Percentiles rank a stretch among this genome's conserved stretches.
phyloP scores from a whole-genome alignment of 2,888 invertebrate species.

The Leptinotarsa tumamoca region DNA sequence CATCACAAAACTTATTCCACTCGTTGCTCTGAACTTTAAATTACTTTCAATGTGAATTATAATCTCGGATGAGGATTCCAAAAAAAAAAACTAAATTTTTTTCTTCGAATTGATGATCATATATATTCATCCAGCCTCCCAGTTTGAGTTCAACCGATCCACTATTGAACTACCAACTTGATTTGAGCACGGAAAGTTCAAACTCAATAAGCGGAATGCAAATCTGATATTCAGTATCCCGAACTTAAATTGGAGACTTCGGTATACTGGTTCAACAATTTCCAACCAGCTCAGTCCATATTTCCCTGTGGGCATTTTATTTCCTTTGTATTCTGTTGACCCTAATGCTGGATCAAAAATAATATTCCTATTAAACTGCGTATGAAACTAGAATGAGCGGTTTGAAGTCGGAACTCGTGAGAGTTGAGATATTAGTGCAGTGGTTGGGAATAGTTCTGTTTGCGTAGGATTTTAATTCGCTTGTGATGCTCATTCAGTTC shows the following conservation, averaged over 20 bases:
- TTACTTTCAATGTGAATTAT: no score
- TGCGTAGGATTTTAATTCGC: background rate
- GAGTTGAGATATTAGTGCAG: background rate
- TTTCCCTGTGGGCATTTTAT: conserved; percentile 11
- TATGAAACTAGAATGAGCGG: background rate
- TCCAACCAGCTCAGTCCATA: background rate
- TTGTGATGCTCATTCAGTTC: no score
- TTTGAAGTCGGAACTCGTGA: background rate
- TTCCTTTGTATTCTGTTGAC: background rate
- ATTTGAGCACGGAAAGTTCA: background rate
- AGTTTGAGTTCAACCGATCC: background rate
- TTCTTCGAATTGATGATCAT: no score
- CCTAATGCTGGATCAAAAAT: conserved; percentile 8
- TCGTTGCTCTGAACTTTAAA: no score
- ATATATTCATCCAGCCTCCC: background rate
- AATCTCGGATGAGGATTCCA: no score
- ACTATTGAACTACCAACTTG: background rate
- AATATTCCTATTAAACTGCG: conserved; percentile 3
- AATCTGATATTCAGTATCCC: background rate
- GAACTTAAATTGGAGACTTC: background rate
- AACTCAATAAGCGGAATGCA: conserved; percentile 11
- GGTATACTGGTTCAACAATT: conserved; percentile 1
- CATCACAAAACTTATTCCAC: no score
- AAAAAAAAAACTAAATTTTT: no score
- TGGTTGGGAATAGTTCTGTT: conserved; percentile 1